Base-by-base conservation (phyloP, 2,113 vertebrate species). In the Ibidorhyncha struthersii region DNA sequence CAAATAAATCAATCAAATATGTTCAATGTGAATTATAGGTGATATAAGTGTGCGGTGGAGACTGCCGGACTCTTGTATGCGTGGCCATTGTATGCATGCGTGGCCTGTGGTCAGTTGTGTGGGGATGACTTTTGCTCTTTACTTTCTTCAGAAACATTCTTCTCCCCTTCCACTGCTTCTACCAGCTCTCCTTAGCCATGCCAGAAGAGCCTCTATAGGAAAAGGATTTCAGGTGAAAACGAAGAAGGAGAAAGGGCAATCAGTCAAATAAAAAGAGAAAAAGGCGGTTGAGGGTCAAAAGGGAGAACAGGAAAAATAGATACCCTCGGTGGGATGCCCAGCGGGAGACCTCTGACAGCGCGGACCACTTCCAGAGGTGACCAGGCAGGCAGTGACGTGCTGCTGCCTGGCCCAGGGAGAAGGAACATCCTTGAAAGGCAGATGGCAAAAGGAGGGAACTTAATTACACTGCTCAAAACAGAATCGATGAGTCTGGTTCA, bases 321-420 rank as follows among this genome's bases (percentile, higher is more conserved):
- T n/a, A 17, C 12, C 41, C 22, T 71, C 26, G 4, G n/a, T 53
- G 43, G 32, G 66, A 8, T 34, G 27, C 30, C 81, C 13, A 56
- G 58, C 29, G 32, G 36, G 50, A 47, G 18, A 19, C 16, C 47
- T 59, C 21, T 49, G 12, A 6, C n/a, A 29, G 13, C 55, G 58
- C 38, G 41, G 12, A 23, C 9, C 6, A 0, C 34, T 36, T 47
- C 10, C 56, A 13, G 86, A 40, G 32, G 30, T 43, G 66, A 12
- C 79, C 4, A 0, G 4, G 32, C 12, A 5, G 43, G n/a, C 30
- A 2, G 3, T 3, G 3, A 1, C 11, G n/a, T 12, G 49, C 49
- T 13, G 22, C 49, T 12, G 22, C 21, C 55, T 36, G 34, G 27
- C 55, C 2, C 1, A 18, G 41, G 56, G 45, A 8, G 4, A 13